Evolutionary conservation across 1,140 invertebrate genomes (phyloP).

Genomic region (Dinoponera quadriceps): DNA sequence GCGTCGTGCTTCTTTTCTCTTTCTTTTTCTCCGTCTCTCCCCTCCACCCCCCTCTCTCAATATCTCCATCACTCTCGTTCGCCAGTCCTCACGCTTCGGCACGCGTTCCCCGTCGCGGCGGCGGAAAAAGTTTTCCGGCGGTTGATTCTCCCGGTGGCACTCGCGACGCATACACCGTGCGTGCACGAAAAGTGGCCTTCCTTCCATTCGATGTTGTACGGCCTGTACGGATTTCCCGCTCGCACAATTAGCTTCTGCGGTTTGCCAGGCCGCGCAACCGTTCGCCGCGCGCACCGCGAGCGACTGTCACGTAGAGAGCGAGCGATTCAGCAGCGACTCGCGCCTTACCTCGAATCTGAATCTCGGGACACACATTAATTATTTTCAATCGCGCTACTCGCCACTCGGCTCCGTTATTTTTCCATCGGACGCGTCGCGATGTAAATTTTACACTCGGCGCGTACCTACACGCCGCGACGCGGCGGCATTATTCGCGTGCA

Average conservation of each 20-base stretch:
- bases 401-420: background rate
- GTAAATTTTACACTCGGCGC: background rate
- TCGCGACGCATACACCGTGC: slow-evolving; percentile 46
- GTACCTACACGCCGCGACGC: background rate
- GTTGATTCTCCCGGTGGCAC: slow-evolving; percentile 68
- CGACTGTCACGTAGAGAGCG: background rate
- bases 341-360: background rate
- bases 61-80: slow-evolving; percentile 10
- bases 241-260: background rate
- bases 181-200: slow-evolving; percentile 17
- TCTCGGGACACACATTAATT: background rate
- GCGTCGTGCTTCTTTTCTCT: background rate
- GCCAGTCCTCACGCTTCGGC: background rate
- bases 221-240: slow-evolving; percentile 52
- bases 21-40: background rate
- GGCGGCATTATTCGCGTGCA: background rate
- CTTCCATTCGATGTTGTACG: background rate
- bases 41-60: background rate
- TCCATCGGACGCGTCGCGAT: background rate
- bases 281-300: background rate
- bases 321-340: background rate
- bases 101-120: slow-evolving; percentile 43
- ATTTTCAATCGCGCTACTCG: background rate
- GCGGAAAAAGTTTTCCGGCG: slow-evolving; percentile 74
- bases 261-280: background rate